Conservation (phyloP, 2,797 vertebrate species). For the Rachycentron canadum region DNA sequence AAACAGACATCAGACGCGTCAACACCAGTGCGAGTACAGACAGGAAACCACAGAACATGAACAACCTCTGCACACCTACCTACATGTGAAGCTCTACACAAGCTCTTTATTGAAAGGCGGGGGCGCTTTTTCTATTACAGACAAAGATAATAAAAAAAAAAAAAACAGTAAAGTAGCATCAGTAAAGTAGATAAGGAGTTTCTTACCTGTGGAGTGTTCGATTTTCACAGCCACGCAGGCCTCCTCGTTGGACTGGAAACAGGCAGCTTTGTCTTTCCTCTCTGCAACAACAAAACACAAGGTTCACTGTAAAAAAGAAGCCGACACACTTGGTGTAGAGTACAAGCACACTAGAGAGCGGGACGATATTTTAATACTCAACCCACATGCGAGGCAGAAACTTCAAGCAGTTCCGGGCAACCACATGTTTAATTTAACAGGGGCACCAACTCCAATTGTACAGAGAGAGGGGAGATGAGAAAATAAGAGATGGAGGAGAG, state of each 20-base stretch:
- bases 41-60: conserved; percentile 2
- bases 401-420: conserved; percentile 27
- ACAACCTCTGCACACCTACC: neutral
- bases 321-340: neutral
- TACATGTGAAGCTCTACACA: neutral
- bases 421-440: conserved; percentile 37
- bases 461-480: conserved; percentile 10
- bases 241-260: conserved; percentile 79
- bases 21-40: neutral
- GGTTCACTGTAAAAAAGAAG: conserved; percentile 3
- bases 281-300: conserved; percentile 73
- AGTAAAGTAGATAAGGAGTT: neutral
- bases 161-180: neutral
- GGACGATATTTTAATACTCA: neutral
- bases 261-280: conserved; percentile 72
- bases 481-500: conserved; percentile 29
- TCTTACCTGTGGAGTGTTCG: conserved; percentile 78
- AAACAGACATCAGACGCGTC: neutral
- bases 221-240: conserved; percentile 84
- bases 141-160: neutral
- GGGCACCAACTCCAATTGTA: neutral
- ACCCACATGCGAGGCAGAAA: conserved; percentile 11
- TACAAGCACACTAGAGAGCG: neutral
- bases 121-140: neutral
- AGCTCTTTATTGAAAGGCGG: neutral